Percentiles rank a stretch among this genome's conserved stretches.
Conservation (phyloP, 1,140 invertebrate species). For the Drosophila virilis region DNA sequence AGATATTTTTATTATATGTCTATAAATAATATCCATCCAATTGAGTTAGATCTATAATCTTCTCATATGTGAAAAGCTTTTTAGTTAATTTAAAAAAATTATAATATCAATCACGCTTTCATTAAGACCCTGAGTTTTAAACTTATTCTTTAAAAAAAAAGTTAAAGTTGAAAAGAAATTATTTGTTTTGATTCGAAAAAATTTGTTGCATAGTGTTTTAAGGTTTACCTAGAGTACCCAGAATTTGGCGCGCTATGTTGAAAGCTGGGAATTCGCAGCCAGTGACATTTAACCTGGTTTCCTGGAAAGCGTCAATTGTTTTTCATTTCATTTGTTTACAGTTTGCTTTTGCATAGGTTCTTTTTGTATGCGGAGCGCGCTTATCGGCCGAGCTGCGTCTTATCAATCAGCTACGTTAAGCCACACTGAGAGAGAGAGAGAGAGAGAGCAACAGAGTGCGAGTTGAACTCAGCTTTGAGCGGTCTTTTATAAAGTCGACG, state of each 20-base stretch:
- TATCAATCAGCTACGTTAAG: slow-evolving; percentile 40
- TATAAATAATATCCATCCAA: too few relatives aligned
- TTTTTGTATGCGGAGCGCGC: slow-evolving; percentile 3
- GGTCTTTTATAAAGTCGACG: slow-evolving; percentile 64
- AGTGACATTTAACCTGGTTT: slow-evolving; percentile 42
- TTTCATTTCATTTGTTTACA: slow-evolving; percentile 64
- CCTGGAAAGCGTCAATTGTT: slow-evolving; percentile 45
- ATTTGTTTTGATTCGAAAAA: background rate
- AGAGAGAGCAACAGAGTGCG: slow-evolving; percentile 21
- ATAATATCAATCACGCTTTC: background rate
- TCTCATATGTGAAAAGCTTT: too few relatives aligned
- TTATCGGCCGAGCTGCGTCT: slow-evolving; percentile 30
- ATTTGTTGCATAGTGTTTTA: background rate
- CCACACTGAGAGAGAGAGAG: slow-evolving; percentile 5
- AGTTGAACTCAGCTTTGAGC: slow-evolving; percentile 28
- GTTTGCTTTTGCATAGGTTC: slow-evolving; percentile 30
- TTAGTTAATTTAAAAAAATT: too few relatives aligned
- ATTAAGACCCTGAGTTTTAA: too few relatives aligned
- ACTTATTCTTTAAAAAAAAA: too few relatives aligned
- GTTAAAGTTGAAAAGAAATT: too few relatives aligned
- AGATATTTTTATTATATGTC: too few relatives aligned
- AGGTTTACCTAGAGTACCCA: background rate
- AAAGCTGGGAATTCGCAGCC: slow-evolving; percentile 27
- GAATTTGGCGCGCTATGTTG: background rate
- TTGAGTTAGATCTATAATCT: too few relatives aligned